Percentiles rank a stretch among this genome's conserved stretches.
phyloP scores from a whole-genome alignment of 2,797 vertebrate genomes.

The Anableps anableps region DNA sequence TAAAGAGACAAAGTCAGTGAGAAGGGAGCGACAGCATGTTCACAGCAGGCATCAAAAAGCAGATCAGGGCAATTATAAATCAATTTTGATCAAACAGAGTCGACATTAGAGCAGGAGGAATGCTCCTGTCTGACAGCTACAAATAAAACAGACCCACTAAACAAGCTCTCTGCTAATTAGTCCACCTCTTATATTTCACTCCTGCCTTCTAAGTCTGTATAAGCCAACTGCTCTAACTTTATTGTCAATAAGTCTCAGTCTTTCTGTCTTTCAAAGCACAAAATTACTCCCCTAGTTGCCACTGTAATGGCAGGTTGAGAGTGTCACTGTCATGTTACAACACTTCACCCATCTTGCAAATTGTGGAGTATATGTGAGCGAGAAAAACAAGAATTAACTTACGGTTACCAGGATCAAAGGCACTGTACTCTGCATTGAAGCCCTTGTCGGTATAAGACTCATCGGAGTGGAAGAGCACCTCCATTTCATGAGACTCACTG shows the following conservation, averaged over 20 bases:
- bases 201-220: constrained; percentile 36
- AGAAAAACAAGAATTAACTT: constrained; percentile 54
- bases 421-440: constrained; percentile 75
- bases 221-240: constrained; percentile 55
- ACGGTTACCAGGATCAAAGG: constrained; percentile 80
- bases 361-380: constrained; percentile 8
- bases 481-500: constrained; percentile 62
- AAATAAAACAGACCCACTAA: constrained; percentile 69
- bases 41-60: constrained; percentile 51
- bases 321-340: constrained; percentile 39
- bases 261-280: constrained; percentile 21
- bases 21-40: constrained; percentile 53
- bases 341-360: constrained; percentile 22
- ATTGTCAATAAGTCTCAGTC: constrained; percentile 48
- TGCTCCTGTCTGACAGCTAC: constrained; percentile 66
- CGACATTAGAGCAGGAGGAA: constrained; percentile 44
- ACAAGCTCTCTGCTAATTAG: constrained; percentile 68
- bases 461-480: constrained; percentile 80
- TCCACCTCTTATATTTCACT: constrained; percentile 52
- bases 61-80: constrained; percentile 72
- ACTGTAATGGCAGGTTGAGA: constrained; percentile 38
- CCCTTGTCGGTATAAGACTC: constrained; percentile 83
- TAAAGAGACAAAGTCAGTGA: constrained; percentile 35
- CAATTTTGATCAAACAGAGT: constrained; percentile 63
- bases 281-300: constrained; percentile 18